Evolutionary conservation across 1,140 invertebrate genomes (phyloP).

Genomic region (Kradibia gibbosae): DNA sequence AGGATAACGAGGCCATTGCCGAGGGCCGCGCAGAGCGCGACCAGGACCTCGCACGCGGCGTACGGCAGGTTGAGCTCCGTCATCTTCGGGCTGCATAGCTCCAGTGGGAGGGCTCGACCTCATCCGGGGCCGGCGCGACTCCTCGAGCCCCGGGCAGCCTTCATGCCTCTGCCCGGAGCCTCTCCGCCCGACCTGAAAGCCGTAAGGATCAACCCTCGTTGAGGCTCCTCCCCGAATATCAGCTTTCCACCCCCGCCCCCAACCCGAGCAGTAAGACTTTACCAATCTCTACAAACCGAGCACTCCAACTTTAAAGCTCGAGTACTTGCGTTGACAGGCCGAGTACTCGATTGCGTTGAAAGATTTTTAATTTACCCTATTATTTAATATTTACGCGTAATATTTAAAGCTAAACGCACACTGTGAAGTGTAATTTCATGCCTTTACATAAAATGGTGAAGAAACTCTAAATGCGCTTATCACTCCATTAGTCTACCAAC

Average conservation of each 20-base stretch:
- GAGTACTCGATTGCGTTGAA: no score
- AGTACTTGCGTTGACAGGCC: no score
- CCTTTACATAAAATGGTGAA: no score
- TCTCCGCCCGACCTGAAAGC: neutral
- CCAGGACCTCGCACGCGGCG: slow-evolving; percentile 83
- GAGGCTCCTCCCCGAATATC: neutral
- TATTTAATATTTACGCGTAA: no score
- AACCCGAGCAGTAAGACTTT: neutral
- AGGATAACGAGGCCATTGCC: slow-evolving; percentile 90
- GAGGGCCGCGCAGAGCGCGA: slow-evolving; percentile 84
- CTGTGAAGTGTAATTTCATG: no score
- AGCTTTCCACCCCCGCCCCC: neutral
- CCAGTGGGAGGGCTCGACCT: neutral
- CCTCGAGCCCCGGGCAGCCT: neutral
- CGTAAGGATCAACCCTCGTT: no score
- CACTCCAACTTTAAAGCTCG: no score
- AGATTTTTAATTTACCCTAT: no score
- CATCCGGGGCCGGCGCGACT: neutral
- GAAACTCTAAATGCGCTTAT: no score
- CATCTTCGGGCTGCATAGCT: neutral
- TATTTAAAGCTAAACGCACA: no score
- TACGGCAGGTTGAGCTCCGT: slow-evolving; percentile 78
- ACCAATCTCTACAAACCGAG: neutral
- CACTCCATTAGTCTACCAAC: no score
- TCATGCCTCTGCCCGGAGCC: neutral